phyloP scores from a whole-genome alignment of 64 coral and sea anemone genomes.

The Pocillopora verrucosa region DNA sequence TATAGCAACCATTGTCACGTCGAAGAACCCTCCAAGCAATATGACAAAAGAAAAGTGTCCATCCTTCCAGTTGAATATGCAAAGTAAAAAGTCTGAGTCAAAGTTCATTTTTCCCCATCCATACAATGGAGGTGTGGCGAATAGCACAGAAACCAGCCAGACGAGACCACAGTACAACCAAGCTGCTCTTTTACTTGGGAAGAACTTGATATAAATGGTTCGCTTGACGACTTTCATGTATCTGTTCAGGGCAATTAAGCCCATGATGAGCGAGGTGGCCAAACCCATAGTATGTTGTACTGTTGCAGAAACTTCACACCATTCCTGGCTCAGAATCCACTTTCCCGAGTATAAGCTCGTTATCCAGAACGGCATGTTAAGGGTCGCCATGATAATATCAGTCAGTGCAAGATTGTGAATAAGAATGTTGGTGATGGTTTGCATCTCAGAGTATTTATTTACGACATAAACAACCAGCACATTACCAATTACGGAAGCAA shows the following conservation, averaged over 20 bases:
- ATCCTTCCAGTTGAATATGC: constrained; percentile 47
- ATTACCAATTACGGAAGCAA: too few species aligned
- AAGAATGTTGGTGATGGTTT: too few species aligned
- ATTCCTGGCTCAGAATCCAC: constrained; percentile 13
- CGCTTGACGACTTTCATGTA: constrained; percentile 55
- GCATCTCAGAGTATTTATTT: too few species aligned
- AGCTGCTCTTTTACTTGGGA: constrained; percentile 28
- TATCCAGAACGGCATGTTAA: constrained; percentile 66
- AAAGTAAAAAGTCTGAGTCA: constrained; percentile 8
- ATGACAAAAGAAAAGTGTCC: constrained; percentile 46
- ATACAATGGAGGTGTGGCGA: constrained; percentile 67
- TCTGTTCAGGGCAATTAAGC: constrained; percentile 46
- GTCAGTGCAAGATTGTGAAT: too few species aligned
- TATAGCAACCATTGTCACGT: constrained; percentile 30
- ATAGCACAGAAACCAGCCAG: constrained; percentile 40
- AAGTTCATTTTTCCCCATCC: constrained; percentile 57
- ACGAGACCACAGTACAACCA: constrained; percentile 23
- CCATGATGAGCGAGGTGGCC: constrained; percentile 28
- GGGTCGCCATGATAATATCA: not conserved
- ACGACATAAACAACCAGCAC: too few species aligned
- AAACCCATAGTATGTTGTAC: constrained; percentile 27
- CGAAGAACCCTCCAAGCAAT: constrained; percentile 21
- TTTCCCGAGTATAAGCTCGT: constrained; percentile 9
- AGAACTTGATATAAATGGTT: constrained; percentile 35
- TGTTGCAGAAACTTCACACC: constrained; percentile 29